Evolutionary conservation across 2,113 vertebrate species (phyloP), one percentile per base, ranked within the genome.

Genomic region (Prinia subflava): DNA sequence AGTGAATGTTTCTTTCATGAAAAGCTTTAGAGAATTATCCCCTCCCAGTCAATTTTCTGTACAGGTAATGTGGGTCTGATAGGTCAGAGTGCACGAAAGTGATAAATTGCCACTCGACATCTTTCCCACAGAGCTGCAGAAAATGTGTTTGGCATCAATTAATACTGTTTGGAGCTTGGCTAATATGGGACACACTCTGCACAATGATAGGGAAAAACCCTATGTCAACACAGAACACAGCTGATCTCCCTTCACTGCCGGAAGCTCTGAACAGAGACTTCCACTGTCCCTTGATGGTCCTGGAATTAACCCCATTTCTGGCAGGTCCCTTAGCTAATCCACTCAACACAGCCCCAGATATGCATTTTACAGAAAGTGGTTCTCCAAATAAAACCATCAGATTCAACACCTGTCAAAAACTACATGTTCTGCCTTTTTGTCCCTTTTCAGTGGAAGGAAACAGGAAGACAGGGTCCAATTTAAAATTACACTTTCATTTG

Each of bases 1-100:
- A 74, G 44, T 52, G 56, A 80, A 46, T 69, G 18, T 16, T 79
- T n/a, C 82, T 87, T 90, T 83, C 76, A 70, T 25, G 33, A 86
- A 60, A 94, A 93, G 59, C 88, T 96, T 68, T 52, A 74, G 74
- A 86, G 64, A 93, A 86, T 95, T 86, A 93, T 67, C 25, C 55
- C 35, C 76, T 73, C 28, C 55, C 4, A 0, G 77, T 67, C 76
- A 63, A 70, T 90, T 87, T 89, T 77, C 64, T 78, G 37, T 63
- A 74, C 68, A 86, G 91, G 89, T 95, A 96, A 94, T 12, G 39
- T 31, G 73, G 55, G 39, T 81, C 68, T 77, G 76, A 87, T 55
- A 56, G 64, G 83, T 83, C 86, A 89, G 41, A 87, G 50, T 25
- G 69, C 52, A 13, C 33, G 57, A 47, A 70, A 92, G 81, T 90